Base-by-base conservation (phyloP, 2,113 vertebrate species). In the Alosa alosa region DNA sequence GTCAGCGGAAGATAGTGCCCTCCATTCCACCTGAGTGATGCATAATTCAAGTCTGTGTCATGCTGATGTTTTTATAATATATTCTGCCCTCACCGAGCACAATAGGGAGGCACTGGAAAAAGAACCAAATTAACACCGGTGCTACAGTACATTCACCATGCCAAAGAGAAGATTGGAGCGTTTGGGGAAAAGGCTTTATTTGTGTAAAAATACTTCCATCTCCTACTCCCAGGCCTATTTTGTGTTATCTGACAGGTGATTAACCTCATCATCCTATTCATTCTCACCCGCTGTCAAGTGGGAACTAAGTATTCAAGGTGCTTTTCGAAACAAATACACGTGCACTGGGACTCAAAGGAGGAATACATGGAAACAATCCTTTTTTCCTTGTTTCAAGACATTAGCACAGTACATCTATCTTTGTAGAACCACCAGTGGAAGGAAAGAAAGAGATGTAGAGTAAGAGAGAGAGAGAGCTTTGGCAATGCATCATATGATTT, bases 41-140 rank as follows among this genome's bases (percentile, higher is more conserved):
- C 64, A 81, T 86, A 86, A 86, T 87, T 89, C 75, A 86, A 82
- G 84, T 72, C 41, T 85, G 64, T 81, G 68, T 47, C 88, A 83
- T 52, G 64, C 81, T 84, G 31, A 64, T 11, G 39, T 25, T 57
- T 83, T 83, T 86, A 81, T 86, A 87, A 39, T 72, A 78, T 86
- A 86, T 81, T 55, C 68, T 45, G 46, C 36, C 46, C 64, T 85
- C 50, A 49, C 78, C 68, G 20, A 68, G 31, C 36, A 55, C 64
- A 89, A 9, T 25, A 55, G 25, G 22, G 15, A 88, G 75, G 60
- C 13, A 17, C 25, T 17, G 36, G 36, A 39, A 39, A 78, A 78
- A 36, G 31, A 36, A 78, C 72, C 36, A 78, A 78, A 78, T 78
- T 39, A 78, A 78, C 72, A 78, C 10, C 39, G 31, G 10, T 11